Percentiles rank a stretch among this genome's conserved stretches.
phyloP scores from a whole-genome alignment of 2,797 vertebrate species.

The Ctenopoma multispine region DNA sequence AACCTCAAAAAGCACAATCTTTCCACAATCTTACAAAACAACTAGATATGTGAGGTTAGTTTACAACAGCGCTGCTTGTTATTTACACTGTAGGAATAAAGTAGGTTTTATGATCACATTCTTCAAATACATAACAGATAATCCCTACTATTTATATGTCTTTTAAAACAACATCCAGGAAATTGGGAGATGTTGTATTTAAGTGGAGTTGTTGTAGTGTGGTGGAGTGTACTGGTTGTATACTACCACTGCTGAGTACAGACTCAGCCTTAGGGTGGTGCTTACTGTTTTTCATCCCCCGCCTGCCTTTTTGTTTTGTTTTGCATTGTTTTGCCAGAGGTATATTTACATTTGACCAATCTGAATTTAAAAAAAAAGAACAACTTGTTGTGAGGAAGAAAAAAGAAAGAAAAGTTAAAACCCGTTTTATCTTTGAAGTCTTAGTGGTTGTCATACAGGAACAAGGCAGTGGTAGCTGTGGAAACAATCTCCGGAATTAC shows the following conservation, averaged over 20 bases:
- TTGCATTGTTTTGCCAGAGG: background rate
- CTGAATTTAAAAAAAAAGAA: background rate
- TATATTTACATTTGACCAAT: constrained; percentile 18
- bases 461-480: background rate
- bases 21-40: background rate
- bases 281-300: constrained; percentile 12
- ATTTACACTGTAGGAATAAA: background rate
- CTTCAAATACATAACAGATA: background rate
- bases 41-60: background rate
- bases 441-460: background rate
- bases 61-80: background rate
- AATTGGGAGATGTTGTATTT: too few relatives aligned
- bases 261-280: background rate
- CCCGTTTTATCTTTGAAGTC: constrained; percentile 39
- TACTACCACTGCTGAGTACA: constrained; percentile 5
- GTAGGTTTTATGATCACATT: background rate
- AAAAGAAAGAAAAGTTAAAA: constrained; percentile 14
- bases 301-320: background rate
- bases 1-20: background rate
- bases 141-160: background rate
- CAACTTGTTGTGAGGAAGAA: constrained; percentile 9
- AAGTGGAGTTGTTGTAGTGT: background rate
- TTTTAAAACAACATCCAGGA: too few relatives aligned
- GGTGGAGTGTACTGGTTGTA: background rate
- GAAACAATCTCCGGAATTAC: constrained; percentile 10